Evolutionary conservation across 2,888 invertebrate species (phyloP).

Genomic region (Stenichneumon culpator): DNA sequence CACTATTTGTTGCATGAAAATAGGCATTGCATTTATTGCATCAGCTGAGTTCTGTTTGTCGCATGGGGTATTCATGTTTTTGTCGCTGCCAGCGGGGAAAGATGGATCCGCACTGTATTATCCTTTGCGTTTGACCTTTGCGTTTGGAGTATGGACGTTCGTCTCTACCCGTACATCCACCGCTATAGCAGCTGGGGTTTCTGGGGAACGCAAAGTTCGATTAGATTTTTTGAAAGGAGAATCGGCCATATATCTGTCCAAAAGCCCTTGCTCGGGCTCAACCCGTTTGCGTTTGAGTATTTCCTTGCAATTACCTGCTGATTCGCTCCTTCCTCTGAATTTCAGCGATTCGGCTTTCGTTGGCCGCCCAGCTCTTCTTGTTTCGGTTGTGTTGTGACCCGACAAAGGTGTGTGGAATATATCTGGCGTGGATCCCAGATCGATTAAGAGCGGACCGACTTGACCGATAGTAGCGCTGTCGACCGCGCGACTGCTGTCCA

Average conservation of each 20-base stretch:
- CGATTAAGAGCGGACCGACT: neutral
- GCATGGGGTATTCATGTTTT: too few relatives aligned
- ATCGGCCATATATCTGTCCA: neutral
- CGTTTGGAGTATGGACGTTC: too few relatives aligned
- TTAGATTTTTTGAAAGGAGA: neutral
- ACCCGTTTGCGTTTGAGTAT: neutral
- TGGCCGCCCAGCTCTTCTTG: neutral
- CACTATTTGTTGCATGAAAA: neutral
- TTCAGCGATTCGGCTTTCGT: neutral
- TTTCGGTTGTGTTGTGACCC: neutral
- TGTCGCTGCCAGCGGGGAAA: too few relatives aligned
- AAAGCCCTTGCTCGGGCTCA: neutral
- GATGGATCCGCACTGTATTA: too few relatives aligned
- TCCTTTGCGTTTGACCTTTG: too few relatives aligned
- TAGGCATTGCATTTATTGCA: neutral
- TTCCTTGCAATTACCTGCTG: neutral
- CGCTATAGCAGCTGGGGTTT: neutral
- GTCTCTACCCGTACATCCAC: neutral
- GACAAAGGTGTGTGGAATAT: neutral
- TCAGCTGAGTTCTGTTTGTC: neutral
- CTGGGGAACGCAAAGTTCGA: neutral
- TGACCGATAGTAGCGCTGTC: neutral
- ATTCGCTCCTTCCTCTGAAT: neutral
- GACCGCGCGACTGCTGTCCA: too few relatives aligned
- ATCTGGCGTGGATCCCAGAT: neutral